Conservation (phyloP, 1,140 invertebrate species). For the Philotrypesis tridentata region DNA sequence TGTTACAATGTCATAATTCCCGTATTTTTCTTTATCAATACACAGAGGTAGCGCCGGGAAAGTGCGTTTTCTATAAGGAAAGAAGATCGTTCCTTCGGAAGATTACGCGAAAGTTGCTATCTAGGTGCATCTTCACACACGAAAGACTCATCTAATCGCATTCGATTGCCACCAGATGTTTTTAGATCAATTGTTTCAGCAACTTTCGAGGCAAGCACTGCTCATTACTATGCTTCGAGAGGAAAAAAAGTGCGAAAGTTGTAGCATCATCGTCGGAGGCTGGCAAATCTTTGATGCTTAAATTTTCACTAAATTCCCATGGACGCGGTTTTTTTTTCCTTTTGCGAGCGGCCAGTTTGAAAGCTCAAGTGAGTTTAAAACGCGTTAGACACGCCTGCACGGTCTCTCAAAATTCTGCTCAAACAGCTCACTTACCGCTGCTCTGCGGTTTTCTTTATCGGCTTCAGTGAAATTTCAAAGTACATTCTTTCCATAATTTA, state of each 20-base stretch:
- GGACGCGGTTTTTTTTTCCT: background rate
- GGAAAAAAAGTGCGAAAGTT: background rate
- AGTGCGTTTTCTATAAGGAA: background rate
- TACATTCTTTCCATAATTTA: background rate
- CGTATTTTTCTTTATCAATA: too few relatives aligned
- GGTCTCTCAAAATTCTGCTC: background rate
- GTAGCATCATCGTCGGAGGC: background rate
- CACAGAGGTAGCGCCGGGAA: too few relatives aligned
- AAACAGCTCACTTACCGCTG: background rate
- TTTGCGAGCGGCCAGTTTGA: background rate
- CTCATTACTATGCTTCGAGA: background rate
- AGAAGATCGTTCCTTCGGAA: constrained; percentile 7
- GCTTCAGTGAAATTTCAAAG: background rate
- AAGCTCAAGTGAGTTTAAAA: background rate
- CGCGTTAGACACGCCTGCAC: background rate
- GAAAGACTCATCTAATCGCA: constrained; percentile 27
- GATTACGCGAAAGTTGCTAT: constrained; percentile 34
- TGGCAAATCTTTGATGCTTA: background rate
- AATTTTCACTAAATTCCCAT: background rate
- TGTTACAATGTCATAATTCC: too few relatives aligned
- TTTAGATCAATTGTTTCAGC: constrained; percentile 21
- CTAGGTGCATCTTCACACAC: constrained; percentile 40
- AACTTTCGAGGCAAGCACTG: constrained; percentile 10
- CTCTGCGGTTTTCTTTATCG: background rate
- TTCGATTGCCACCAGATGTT: constrained; percentile 10